Percentiles rank a stretch among this genome's conserved stretches.
Evolutionary conservation across 2,113 vertebrate species (phyloP).

Genomic region (Perccottus glenii): DNA sequence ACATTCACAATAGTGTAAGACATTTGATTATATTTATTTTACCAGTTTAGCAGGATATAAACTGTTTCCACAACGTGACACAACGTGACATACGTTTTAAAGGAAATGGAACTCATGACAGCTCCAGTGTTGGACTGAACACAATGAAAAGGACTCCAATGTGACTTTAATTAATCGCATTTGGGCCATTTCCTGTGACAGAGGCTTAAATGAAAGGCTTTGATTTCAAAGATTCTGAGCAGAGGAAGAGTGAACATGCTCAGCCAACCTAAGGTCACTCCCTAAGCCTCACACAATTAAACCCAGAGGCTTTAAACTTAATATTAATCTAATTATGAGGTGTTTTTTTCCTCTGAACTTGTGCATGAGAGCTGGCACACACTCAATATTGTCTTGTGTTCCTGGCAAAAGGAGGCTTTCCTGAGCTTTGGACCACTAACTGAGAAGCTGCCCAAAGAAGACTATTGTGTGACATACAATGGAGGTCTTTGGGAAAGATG

Average conservation of each 20-base stretch:
- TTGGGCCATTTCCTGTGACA: constrained; percentile 42
- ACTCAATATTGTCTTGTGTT: constrained; percentile 46
- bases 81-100: constrained; percentile 31
- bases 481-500: constrained; percentile 50
- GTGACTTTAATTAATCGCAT: constrained; percentile 55
- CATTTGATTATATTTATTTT: background rate
- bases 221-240: constrained; percentile 30
- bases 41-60: background rate
- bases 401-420: constrained; percentile 55
- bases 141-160: constrained; percentile 17
- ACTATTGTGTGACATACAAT: constrained; percentile 69
- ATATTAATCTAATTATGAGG: constrained; percentile 47
- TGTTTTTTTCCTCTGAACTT: constrained; percentile 31
- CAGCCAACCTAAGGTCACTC: constrained; percentile 19
- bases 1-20: background rate
- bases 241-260: constrained; percentile 21
- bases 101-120: constrained; percentile 18
- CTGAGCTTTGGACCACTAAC: constrained; percentile 33
- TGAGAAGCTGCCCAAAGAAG: constrained; percentile 53
- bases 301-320: constrained; percentile 27
- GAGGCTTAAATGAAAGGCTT: constrained; percentile 10
- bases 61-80: constrained; percentile 7
- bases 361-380: constrained; percentile 45
- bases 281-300: constrained; percentile 25
- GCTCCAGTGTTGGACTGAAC: background rate